Evolutionary conservation across 30 jellyfish, hydroid and myxozoan species (phyloP).

Genomic region (Chironex yamaguchii): DNA sequence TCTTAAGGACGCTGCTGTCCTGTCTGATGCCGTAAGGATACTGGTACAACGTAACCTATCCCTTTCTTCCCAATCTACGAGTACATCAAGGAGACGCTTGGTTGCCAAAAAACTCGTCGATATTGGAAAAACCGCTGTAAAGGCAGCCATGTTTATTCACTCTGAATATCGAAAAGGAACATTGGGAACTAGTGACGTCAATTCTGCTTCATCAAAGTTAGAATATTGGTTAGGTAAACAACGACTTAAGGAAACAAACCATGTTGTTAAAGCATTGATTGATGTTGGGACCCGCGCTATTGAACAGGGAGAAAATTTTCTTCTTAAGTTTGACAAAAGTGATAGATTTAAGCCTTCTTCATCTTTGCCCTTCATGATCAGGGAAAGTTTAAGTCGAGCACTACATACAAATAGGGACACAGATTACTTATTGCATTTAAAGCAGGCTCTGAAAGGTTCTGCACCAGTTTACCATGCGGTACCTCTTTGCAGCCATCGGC

Average conservation of each 20-base stretch:
- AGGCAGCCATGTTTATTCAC: not conserved
- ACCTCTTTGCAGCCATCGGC: slow-evolving; percentile 86
- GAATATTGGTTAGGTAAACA: not conserved
- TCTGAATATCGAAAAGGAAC: not conserved
- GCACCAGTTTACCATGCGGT: slow-evolving; percentile 63
- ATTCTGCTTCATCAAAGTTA: no score
- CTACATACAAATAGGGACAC: not conserved
- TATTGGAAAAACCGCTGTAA: slow-evolving; percentile 73
- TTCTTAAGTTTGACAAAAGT: not conserved
- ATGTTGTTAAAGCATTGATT: not conserved
- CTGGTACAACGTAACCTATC: not conserved
- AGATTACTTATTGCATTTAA: slow-evolving; percentile 59
- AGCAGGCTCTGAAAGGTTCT: slow-evolving; percentile 41
- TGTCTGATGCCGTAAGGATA: not conserved
- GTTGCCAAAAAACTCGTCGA: slow-evolving; percentile 35
- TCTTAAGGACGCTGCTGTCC: no score
- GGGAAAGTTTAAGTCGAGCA: no score
- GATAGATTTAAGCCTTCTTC: not conserved
- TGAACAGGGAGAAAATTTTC: not conserved
- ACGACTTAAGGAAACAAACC: not conserved
- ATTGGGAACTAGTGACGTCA: slow-evolving; percentile 24
- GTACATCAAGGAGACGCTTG: slow-evolving; percentile 28
- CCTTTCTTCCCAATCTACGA: not conserved
- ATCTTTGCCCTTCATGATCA: not conserved
- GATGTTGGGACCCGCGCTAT: not conserved